Evolutionary conservation across 2,797 vertebrate species (phyloP).

Genomic region (Crypturellus tataupa): DNA sequence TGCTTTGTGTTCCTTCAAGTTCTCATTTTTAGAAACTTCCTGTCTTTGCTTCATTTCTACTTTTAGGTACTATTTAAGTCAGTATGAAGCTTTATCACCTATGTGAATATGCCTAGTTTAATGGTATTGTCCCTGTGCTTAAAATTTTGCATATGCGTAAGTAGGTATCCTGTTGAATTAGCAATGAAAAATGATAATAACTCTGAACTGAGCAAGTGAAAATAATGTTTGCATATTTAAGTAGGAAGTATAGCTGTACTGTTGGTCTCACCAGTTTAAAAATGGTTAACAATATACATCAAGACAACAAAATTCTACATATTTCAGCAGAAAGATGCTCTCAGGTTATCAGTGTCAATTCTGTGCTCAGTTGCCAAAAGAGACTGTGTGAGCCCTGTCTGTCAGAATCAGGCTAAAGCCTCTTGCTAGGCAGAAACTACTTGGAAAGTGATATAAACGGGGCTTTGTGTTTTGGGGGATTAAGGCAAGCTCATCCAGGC

Average conservation of each 20-base stretch:
- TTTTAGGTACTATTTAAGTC: background rate
- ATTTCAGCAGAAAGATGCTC: background rate
- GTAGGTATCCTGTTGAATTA: background rate
- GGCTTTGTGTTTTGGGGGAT: background rate
- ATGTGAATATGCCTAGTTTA: background rate
- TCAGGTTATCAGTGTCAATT: background rate
- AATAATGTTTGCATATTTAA: background rate
- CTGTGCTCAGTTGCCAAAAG: background rate
- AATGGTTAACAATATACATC: background rate
- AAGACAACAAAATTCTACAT: background rate
- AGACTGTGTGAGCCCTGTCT: background rate
- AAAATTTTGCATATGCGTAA: background rate
- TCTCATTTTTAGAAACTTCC: slow-evolving; percentile 62
- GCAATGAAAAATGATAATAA: background rate
- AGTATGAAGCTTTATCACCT: background rate
- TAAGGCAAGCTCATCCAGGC: background rate
- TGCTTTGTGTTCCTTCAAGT: slow-evolving; percentile 53
- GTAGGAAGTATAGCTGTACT: background rate
- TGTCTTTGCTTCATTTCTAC: slow-evolving; percentile 37
- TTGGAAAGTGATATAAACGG: background rate
- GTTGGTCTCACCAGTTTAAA: background rate
- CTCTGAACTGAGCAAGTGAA: background rate
- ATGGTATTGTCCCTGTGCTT: background rate
- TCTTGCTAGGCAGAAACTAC: background rate
- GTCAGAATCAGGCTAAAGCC: background rate